Evolutionary conservation across 2,113 vertebrate genomes (phyloP), one percentile per base, ranked within the genome.

Genomic region (Gadus macrocephalus): DNA sequence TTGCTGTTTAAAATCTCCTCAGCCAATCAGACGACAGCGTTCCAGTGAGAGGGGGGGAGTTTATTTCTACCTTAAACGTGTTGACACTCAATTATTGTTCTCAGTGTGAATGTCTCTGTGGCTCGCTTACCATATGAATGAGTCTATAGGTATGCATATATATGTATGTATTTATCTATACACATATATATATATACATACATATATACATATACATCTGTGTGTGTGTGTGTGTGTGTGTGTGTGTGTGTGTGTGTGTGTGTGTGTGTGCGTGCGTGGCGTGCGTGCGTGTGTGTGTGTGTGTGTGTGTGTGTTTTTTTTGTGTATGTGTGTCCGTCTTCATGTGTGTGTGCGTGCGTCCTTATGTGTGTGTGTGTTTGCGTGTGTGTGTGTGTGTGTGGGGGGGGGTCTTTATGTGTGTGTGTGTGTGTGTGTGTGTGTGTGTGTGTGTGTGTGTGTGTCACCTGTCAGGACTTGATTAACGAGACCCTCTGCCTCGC

Each of bases 391-490:
- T 25, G 22, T 25, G 22, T 25, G 22, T 25, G 22, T 65, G 53
- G 68, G 68, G 3, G 20, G 31, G 6, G 15, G 15, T 38, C 2
- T 4, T 2, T 0, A 3, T 4, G 31, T 4, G 31, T 66, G 53
- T 68, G 16, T 78, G 31, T 74, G 80, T 72, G 76, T 76, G 71
- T 78, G 68, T 49, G 53, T 53, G 56, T 53, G 31, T 35, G 65
- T 63, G 61, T 64, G 31, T 38, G 62, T 42, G 17, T 49, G 12
- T 38, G 31, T 65, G 92, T 98, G 97, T 98, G 97, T 98, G 97
- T 95, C 96, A 99, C 92, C 94, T 98, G 97, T 96, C 97, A 97
- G 92, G 85, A 90, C 74, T 87, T 98, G 97, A 99, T 98, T 94
- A 97, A 98, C 95, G 96, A 96, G 95, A 93, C 93, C 90, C 92